Percentiles rank a stretch among this genome's conserved stretches.
These are phyloP conservation scores for Frieseomelitta varia DNA, from an alignment of 1,140 invertebrate species.

Conservation along the genomic window DNA sequence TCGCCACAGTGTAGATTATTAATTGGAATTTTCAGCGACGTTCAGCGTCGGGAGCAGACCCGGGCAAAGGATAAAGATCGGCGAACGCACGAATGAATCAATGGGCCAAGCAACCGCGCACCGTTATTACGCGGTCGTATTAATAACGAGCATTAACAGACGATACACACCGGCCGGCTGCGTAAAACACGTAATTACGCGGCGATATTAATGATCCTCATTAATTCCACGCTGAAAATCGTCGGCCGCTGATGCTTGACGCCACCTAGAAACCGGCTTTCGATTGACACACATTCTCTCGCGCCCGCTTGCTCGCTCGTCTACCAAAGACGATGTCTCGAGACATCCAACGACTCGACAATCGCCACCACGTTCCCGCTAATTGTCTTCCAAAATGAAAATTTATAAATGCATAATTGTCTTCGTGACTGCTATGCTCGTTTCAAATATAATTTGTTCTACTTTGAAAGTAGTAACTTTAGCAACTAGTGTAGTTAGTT, in stretches of 20 bases:
- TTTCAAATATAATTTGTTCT: too few relatives aligned
- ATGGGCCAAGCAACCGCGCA: background rate
- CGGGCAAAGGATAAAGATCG: background rate
- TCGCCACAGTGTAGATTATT: slow-evolving; percentile 1
- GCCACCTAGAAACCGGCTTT: slow-evolving; percentile 65
- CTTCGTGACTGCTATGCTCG: too few relatives aligned
- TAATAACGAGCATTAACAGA: slow-evolving; percentile 36
- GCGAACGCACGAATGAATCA: slow-evolving; percentile 18
- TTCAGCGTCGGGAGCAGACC: too few relatives aligned
- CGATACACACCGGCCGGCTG: background rate
- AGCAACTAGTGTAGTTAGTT: too few relatives aligned
- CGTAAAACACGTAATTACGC: slow-evolving; percentile 34
- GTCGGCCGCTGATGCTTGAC: slow-evolving; percentile 29
- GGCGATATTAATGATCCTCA: slow-evolving; percentile 36
- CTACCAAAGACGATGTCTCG: background rate
- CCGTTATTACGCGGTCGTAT: slow-evolving; percentile 39
- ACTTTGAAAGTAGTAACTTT: too few relatives aligned
- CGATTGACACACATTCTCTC: slow-evolving; percentile 58
- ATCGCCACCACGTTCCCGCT: slow-evolving; percentile 17
- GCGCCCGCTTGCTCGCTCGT: background rate
- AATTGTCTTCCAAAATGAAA: slow-evolving; percentile 35
- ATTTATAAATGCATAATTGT: slow-evolving; percentile 17
- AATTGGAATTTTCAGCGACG: background rate
- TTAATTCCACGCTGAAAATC: slow-evolving; percentile 50
- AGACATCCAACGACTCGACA: background rate